A percentile compares a stretch with the other conserved stretches of the same genome.
These are phyloP conservation scores for Halocynthia roretzi DNA, from an alignment of 23 tunicate species.

Conservation along the genomic window DNA sequence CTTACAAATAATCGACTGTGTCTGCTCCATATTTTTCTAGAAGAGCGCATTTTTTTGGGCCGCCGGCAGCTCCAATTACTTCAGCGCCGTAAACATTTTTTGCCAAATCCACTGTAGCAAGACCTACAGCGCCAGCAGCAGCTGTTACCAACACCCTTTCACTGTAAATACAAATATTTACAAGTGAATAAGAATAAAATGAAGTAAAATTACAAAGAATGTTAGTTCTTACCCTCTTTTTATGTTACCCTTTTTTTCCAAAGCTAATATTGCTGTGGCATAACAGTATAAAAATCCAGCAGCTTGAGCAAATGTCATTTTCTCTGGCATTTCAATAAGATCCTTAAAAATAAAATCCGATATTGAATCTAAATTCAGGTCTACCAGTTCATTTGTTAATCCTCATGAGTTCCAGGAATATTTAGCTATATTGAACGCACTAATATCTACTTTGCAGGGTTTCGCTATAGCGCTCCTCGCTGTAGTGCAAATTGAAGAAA, in stretches of 20 bases:
- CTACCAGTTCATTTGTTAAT: no score
- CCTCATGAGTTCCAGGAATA: no score
- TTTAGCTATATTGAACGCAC: no score
- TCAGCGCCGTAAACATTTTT: constrained; percentile 53
- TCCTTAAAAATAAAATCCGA: neutral
- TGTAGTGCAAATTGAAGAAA: no score
- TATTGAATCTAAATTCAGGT: no score
- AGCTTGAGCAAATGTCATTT: constrained; percentile 66
- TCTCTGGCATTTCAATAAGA: constrained; percentile 50
- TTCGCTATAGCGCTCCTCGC: no score
- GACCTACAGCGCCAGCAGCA: constrained; percentile 90
- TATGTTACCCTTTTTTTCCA: constrained; percentile 40
- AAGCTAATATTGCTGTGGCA: constrained; percentile 78
- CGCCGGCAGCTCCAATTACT: constrained; percentile 77
- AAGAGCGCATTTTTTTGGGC: constrained; percentile 68
- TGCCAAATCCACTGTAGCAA: constrained; percentile 85
- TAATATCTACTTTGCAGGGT: no score
- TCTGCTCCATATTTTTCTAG: constrained; percentile 45
- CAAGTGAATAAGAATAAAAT: neutral
- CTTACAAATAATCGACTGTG: constrained; percentile 60
- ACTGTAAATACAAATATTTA: constrained; percentile 6
- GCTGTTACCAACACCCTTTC: constrained; percentile 78
- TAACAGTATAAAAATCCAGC: constrained; percentile 76
- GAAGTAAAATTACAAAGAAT: neutral
- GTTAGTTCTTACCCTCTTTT: constrained; percentile 31